phyloP scores from a whole-genome alignment of 1,140 invertebrate genomes.

The Brachionus angularis region DNA sequence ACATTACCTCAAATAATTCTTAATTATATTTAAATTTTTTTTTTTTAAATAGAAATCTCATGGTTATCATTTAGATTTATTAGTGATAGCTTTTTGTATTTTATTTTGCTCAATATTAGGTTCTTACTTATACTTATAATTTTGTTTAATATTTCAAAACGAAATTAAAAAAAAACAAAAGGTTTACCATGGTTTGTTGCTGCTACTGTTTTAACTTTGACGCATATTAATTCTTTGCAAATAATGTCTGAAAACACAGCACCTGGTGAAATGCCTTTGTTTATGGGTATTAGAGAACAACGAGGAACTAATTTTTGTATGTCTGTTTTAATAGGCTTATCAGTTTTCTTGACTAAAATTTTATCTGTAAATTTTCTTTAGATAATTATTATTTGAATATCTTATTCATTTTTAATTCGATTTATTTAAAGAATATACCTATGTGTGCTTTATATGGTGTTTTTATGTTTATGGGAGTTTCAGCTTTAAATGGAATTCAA shows the following conservation, averaged over 20 bases:
- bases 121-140: not conserved
- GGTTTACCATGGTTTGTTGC: conserved; percentile 59
- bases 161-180: no score
- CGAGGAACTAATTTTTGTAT: conserved; percentile 55
- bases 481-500: conserved; percentile 53
- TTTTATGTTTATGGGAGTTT: conserved; percentile 56
- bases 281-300: conserved; percentile 59
- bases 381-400: not conserved
- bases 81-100: conserved; percentile 55
- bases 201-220: conserved; percentile 54
- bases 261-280: conserved; percentile 55
- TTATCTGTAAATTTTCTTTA: conserved; percentile 48
- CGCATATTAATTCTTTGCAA: conserved; percentile 52
- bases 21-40: not conserved
- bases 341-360: conserved; percentile 53
- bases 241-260: conserved; percentile 51
- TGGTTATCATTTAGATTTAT: conserved; percentile 60
- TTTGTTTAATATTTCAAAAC: not conserved
- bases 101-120: conserved; percentile 57
- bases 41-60: conserved; percentile 46
- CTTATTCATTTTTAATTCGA: not conserved
- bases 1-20: not conserved
- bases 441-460: conserved; percentile 57
- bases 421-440: conserved; percentile 51
- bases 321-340: conserved; percentile 55